Evolutionary conservation across 2,888 invertebrate genomes (phyloP), one percentile per base, ranked within the genome.

Genomic region (Lymantria dispar): DNA sequence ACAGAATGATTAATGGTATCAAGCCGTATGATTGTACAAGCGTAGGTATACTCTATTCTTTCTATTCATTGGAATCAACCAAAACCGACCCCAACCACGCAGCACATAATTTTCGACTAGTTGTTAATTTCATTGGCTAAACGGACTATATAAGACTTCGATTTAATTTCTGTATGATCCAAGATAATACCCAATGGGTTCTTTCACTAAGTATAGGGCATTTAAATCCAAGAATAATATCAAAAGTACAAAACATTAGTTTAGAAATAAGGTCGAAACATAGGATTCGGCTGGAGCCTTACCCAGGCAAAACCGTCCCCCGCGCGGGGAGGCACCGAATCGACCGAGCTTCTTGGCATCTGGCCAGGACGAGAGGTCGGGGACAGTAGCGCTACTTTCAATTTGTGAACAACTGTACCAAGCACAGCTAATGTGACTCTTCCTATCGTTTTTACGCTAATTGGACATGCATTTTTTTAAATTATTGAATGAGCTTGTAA

Each of bases 321-420:
- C 63, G 54, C 52, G 62, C 53, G 58, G 64, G 63, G 70, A 14
- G 69, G 68, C 50, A 62, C 50, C 47, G 73, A 66, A 86, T 85
- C 86, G 86, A 85, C 85, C 86, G 70, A 69, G 70, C 56, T 67
- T 61, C 62, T 80, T 85, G 86, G 85, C 85, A 75, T 52, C 33
- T 47, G 54, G 82, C 85, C 86, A 85, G 76, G 62, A 69, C 69
- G 54, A 63, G 58, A 64, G 60, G 60, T 67, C 67, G 64, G 65
- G 69, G 69, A 68, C 71, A 68, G 67, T 64, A 70, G 71, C 65
- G 68, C 65, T 66, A 72, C 73, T 78, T 79, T 78, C 74, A 74
- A 78, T 77, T 76, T 69, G 73, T 67, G 60, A 72, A 74, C 68
- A 64, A 67, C 64, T 70, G 72, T 75, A 76, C 75, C 73, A 70